phyloP scores from a whole-genome alignment of 2,113 vertebrate genomes.

The Gallinago jamesoni region DNA sequence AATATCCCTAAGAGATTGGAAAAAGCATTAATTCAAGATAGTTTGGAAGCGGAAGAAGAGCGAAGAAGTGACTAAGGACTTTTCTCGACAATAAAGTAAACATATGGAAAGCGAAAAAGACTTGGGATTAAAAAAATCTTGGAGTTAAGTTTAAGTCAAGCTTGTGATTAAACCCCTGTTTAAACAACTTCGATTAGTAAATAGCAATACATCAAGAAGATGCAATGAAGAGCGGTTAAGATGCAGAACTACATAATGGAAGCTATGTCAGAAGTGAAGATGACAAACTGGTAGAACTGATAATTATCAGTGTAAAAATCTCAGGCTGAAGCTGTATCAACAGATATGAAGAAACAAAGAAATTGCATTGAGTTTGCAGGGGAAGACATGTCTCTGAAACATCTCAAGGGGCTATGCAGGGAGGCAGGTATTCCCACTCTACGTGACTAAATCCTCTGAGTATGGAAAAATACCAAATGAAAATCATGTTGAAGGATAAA shows the following conservation, averaged over 20 bases:
- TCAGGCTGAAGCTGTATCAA: background rate
- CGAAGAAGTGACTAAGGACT: background rate
- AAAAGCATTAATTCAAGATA: background rate
- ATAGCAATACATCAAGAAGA: background rate
- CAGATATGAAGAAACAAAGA: background rate
- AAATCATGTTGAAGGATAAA: background rate
- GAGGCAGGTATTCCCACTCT: background rate
- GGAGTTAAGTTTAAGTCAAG: background rate
- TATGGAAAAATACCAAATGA: background rate
- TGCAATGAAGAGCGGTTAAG: background rate
- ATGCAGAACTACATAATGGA: background rate
- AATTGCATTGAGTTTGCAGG: background rate
- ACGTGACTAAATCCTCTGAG: background rate
- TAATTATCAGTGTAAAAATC: slow-evolving; percentile 9
- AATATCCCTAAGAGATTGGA: background rate
- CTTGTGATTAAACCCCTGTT: background rate
- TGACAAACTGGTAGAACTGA: background rate
- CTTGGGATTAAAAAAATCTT: background rate
- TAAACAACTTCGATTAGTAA: background rate
- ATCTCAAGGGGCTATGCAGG: background rate
- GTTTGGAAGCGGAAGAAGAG: background rate
- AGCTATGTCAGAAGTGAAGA: background rate
- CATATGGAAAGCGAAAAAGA: background rate
- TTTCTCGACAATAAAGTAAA: background rate
- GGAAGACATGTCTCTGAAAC: background rate